Evolutionary conservation across 2,888 invertebrate genomes (phyloP).

Genomic region (Scelioninae gen. 1): DNA sequence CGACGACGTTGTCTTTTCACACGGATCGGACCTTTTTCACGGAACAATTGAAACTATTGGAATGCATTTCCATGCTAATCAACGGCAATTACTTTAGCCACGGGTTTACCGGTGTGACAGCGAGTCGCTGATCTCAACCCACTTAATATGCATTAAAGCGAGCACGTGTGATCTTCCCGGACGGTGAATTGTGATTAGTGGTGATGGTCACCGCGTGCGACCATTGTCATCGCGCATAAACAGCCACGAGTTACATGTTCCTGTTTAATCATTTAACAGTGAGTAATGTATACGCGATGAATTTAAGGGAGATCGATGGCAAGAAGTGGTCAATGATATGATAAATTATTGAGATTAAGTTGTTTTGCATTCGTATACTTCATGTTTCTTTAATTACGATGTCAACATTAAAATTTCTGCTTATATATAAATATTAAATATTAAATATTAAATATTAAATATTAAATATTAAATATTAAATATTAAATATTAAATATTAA

Average conservation of each 20-base stretch:
- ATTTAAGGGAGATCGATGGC: too few relatives aligned
- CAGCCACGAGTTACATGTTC: slow-evolving; percentile 16
- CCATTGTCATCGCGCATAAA: slow-evolving; percentile 32
- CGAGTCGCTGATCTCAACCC: slow-evolving; percentile 24
- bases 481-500: too few relatives aligned
- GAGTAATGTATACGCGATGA: too few relatives aligned
- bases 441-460: too few relatives aligned
- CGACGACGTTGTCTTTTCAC: slow-evolving; percentile 55
- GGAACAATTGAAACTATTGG: slow-evolving; percentile 48
- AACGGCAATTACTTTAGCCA: slow-evolving; percentile 25
- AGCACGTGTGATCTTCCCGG: slow-evolving; percentile 47
- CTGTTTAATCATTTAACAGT: slow-evolving; percentile 10
- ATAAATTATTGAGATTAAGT: too few relatives aligned
- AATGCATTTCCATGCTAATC: slow-evolving; percentile 42
- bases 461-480: too few relatives aligned
- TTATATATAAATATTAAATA: too few relatives aligned
- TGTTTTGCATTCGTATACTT: too few relatives aligned
- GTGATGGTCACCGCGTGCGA: slow-evolving; percentile 23
- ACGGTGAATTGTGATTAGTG: slow-evolving; percentile 56
- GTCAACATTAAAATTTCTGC: too few relatives aligned
- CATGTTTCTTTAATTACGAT: too few relatives aligned
- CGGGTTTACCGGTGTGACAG: slow-evolving; percentile 4
- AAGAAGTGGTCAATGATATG: too few relatives aligned
- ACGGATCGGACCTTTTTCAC: slow-evolving; percentile 42
- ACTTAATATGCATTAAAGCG: slow-evolving; percentile 61